These are phyloP conservation scores for Atrichornis clamosus DNA, from an alignment of 2,113 vertebrate genomes.

Conservation along the genomic window DNA sequence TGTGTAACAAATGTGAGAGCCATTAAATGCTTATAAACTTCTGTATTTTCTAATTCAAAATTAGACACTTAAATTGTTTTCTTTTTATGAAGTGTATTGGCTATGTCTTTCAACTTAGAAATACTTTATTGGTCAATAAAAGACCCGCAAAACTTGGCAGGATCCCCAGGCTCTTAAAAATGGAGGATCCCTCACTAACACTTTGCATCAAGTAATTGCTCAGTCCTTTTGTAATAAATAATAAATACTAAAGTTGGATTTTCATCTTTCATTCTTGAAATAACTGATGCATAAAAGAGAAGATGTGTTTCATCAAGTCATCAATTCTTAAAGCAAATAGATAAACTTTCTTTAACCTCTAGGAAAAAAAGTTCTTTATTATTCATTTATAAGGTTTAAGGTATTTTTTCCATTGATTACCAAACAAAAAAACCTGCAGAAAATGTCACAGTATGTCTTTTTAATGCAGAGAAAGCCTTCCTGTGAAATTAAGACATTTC, in stretches of 20 bases:
- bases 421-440: neutral
- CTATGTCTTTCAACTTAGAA: neutral
- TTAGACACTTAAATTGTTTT: neutral
- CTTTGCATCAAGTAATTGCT: neutral
- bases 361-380: neutral
- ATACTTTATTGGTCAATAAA: neutral
- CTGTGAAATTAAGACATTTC: neutral
- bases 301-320: neutral
- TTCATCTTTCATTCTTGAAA: neutral
- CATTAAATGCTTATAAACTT: neutral
- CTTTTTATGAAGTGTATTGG: neutral
- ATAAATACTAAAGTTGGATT: neutral
- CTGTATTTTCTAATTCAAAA: neutral
- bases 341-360: neutral
- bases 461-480: neutral
- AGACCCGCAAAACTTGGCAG: neutral
- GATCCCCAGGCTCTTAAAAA: neutral
- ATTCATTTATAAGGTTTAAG: neutral
- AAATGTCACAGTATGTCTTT: neutral
- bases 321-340: constrained; percentile 23
- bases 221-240: constrained; percentile 18
- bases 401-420: neutral
- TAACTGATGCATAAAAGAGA: constrained; percentile 1
- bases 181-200: neutral
- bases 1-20: neutral